These are phyloP conservation scores for Drosophila arawakana DNA, from an alignment of 1,140 invertebrate species.

Conservation along the genomic window DNA sequence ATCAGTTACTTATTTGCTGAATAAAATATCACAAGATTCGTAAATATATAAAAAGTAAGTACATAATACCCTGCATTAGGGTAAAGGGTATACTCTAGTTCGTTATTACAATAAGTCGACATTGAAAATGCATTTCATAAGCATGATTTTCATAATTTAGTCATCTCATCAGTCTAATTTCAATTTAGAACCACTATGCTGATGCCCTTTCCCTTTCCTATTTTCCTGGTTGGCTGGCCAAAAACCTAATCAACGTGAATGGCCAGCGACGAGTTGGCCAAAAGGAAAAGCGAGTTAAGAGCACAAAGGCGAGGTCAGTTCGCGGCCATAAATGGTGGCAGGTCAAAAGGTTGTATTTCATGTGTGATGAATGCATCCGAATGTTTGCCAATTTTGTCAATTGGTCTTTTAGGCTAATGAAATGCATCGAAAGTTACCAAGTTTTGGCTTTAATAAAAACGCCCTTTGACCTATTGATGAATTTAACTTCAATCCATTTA, in stretches of 20 bases:
- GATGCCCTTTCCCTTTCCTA: not conserved
- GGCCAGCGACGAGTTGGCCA: constrained; percentile 40
- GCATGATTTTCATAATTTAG: constrained; percentile 30
- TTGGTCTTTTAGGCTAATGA: constrained; percentile 42
- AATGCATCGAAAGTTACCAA: constrained; percentile 3
- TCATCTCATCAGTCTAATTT: constrained; percentile 31
- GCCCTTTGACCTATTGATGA: constrained; percentile 34
- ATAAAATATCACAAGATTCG: no score
- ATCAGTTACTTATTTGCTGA: not conserved
- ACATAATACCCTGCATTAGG: not conserved
- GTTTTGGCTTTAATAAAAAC: not conserved
- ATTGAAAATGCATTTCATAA: constrained; percentile 38
- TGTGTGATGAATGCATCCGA: constrained; percentile 32
- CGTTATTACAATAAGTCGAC: not conserved
- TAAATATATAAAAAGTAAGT: not conserved
- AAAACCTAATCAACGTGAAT: constrained; percentile 76
- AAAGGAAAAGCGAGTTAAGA: constrained; percentile 1
- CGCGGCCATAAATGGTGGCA: constrained; percentile 38
- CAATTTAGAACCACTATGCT: not conserved
- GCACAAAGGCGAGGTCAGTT: constrained; percentile 61
- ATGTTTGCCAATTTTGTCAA: constrained; percentile 56
- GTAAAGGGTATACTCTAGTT: not conserved
- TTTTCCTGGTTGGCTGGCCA: constrained; percentile 8
- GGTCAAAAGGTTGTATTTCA: constrained; percentile 30
- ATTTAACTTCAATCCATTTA: not conserved